These are phyloP conservation scores for Pelobates cultripes DNA, from an alignment of 2,797 vertebrate genomes.

Conservation along the genomic window DNA sequence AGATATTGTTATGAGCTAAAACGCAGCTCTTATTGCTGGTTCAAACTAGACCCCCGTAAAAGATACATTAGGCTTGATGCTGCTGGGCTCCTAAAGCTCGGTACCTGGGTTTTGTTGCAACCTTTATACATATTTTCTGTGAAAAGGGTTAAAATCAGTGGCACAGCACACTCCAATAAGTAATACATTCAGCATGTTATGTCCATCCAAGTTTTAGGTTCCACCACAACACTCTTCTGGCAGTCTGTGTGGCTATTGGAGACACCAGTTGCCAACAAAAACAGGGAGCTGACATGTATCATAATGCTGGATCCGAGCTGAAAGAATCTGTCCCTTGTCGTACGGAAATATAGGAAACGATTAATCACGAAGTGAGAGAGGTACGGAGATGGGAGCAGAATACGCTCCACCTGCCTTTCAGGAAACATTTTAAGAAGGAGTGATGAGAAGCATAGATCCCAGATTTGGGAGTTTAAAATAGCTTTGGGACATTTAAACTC, in stretches of 20 bases:
- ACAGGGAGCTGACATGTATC: slow-evolving; percentile 27
- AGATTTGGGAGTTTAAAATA: slow-evolving; percentile 25
- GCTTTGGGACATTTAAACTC: slow-evolving; percentile 18
- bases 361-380: slow-evolving; percentile 38
- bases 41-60: no score
- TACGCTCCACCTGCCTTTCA: slow-evolving; percentile 19
- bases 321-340: slow-evolving; percentile 46
- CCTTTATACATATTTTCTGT: no score
- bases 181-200: neutral
- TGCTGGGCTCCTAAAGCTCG: no score
- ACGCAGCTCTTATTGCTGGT: no score
- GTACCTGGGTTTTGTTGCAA: no score
- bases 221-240: slow-evolving; percentile 23
- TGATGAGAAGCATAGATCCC: slow-evolving; percentile 42
- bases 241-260: slow-evolving; percentile 13
- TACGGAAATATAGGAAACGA: slow-evolving; percentile 39
- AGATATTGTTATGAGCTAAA: no score
- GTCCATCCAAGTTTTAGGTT: slow-evolving; percentile 24
- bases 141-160: no score
- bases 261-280: slow-evolving; percentile 30
- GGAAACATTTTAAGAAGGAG: slow-evolving; percentile 4
- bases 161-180: neutral
- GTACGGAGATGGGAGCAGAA: neutral
- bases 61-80: no score
- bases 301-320: slow-evolving; percentile 13